Percentiles rank a stretch among this genome's conserved stretches.
phyloP scores from a whole-genome alignment of 2,888 invertebrate species.

The Cheilosia pagana region DNA sequence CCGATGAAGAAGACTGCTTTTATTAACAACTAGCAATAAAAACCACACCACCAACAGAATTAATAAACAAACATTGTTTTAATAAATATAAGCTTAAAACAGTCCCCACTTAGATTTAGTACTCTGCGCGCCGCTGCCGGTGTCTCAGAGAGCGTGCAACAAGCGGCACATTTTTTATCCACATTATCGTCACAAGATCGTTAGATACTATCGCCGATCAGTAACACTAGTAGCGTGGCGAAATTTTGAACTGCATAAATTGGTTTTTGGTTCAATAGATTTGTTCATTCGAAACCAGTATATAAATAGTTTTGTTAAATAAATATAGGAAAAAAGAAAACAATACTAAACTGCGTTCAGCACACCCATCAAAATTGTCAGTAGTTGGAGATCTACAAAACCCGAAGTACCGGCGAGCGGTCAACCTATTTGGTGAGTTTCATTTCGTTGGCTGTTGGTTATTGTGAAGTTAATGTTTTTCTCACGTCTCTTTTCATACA shows the following conservation, averaged over 20 bases:
- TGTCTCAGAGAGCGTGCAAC: constrained; percentile 51
- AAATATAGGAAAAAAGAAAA: neutral
- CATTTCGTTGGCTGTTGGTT: neutral
- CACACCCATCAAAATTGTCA: neutral
- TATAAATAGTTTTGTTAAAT: neutral
- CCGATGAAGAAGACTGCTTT: neutral
- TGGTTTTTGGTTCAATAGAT: neutral
- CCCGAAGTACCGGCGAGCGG: neutral
- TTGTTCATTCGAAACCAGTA: constrained; percentile 15
- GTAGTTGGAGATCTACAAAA: constrained; percentile 11
- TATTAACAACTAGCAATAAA: neutral
- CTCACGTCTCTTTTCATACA: constrained; percentile 16
- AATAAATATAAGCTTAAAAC: constrained; percentile 61
- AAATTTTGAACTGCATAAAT: neutral
- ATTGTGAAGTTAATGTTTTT: constrained; percentile 21
- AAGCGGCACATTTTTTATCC: constrained; percentile 9
- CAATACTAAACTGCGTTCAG: neutral
- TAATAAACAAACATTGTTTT: constrained; percentile 30
- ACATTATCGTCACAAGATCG: constrained; percentile 9
- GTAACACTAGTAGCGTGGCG: constrained; percentile 2
- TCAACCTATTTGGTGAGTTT: constrained; percentile 20
- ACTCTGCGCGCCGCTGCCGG: constrained; percentile 39
- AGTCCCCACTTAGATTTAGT: constrained; percentile 51
- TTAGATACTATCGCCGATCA: constrained; percentile 9
- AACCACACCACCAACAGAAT: constrained; percentile 13